These are phyloP conservation scores for Mugil cephalus DNA, from an alignment of 2,113 vertebrate genomes.

Conservation along the genomic window DNA sequence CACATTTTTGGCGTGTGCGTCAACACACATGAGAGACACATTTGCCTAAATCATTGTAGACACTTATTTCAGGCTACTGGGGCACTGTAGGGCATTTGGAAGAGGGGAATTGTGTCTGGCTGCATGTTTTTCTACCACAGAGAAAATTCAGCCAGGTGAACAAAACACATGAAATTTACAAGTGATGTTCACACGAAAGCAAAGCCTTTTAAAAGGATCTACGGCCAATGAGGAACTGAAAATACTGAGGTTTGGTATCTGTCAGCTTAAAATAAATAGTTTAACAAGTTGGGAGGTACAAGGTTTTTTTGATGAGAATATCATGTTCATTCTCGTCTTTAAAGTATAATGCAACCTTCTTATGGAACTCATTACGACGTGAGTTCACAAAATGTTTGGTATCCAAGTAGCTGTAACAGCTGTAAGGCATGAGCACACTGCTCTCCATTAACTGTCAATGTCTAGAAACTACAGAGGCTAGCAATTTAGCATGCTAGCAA, in stretches of 20 bases:
- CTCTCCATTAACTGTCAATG: no score
- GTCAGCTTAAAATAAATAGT: neutral
- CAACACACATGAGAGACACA: conserved; percentile 24
- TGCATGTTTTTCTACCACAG: conserved; percentile 20
- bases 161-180: conserved; percentile 12
- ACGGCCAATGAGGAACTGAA: no score
- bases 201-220: neutral
- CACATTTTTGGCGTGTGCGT: conserved; percentile 46
- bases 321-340: no score
- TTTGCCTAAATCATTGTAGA: conserved; percentile 41
- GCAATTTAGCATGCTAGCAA: no score
- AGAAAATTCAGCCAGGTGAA: conserved; percentile 17
- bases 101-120: conserved; percentile 16
- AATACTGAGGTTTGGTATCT: neutral
- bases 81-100: conserved; percentile 25
- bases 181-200: conserved; percentile 4
- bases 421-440: no score
- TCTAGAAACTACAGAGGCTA: no score
- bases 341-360: no score
- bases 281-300: no score
- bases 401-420: no score
- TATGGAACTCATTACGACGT: no score
- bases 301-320: no score
- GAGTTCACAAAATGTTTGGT: no score
- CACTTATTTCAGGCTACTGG: conserved; percentile 21